These are phyloP conservation scores for Lithobates sylvaticus DNA, from an alignment of 2,797 vertebrate genomes.

Conservation along the genomic window DNA sequence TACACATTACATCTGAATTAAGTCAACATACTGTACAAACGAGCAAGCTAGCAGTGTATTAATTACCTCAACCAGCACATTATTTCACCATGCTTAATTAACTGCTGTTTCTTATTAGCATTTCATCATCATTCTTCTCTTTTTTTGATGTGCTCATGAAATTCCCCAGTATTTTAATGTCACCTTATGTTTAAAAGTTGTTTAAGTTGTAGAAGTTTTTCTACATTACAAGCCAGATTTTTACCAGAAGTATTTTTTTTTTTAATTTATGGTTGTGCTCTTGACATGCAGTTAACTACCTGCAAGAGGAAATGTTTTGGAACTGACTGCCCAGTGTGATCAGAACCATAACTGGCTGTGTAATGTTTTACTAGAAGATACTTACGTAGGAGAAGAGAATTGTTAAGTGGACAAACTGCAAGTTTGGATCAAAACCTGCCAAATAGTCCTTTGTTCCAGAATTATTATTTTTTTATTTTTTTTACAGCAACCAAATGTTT, in stretches of 20 bases:
- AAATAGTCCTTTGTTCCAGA: slow-evolving; percentile 73
- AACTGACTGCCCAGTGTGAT: slow-evolving; percentile 9
- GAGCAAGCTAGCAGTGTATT: slow-evolving; percentile 17
- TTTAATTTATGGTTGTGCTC: slow-evolving; percentile 10
- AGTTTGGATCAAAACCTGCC: slow-evolving; percentile 67
- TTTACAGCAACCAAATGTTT: slow-evolving; percentile 72
- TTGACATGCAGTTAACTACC: slow-evolving; percentile 42
- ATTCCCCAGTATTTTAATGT: slow-evolving; percentile 10
- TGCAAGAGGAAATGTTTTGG: slow-evolving; percentile 29
- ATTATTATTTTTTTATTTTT: slow-evolving; percentile 69
- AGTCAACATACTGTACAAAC: slow-evolving; percentile 35
- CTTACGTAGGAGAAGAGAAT: slow-evolving; percentile 43
- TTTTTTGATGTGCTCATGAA: slow-evolving; percentile 21
- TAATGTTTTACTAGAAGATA: slow-evolving; percentile 28
- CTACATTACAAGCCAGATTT: slow-evolving; percentile 16
- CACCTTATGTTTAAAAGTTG: slow-evolving; percentile 32
- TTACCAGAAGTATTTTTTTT: slow-evolving; percentile 35
- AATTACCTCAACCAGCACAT: slow-evolving; percentile 29
- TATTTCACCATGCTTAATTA: slow-evolving; percentile 41
- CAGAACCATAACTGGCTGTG: slow-evolving; percentile 5
- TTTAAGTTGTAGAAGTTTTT: slow-evolving; percentile 18
- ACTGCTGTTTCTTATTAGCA: slow-evolving; percentile 34
- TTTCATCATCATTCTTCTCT: slow-evolving; percentile 5
- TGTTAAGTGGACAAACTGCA: slow-evolving; percentile 69
- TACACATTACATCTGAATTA: slow-evolving; percentile 30